Base-by-base conservation (phyloP, 2,888 invertebrate species). In the Troilus luridus region DNA sequence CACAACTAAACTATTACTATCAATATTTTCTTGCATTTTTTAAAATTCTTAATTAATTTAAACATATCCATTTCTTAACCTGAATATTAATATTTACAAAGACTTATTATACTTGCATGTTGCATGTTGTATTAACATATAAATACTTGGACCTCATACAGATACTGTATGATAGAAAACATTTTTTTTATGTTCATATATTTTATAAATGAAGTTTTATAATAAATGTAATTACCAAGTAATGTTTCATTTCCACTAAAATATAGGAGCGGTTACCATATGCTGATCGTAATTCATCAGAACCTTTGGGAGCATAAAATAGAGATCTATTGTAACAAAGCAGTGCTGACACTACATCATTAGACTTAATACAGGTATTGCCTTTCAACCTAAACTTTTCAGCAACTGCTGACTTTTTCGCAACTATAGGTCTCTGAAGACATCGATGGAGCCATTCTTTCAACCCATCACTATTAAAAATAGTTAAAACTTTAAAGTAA, bases 251-350 rank as follows among this genome's bases (percentile, higher is more conserved):
- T 92, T 95, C 95, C 93, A 96, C 95, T 88, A 96, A 94, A 14
- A 96, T 95, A 27, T 96, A 97, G 19, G 97, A 97, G 93, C 97
- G 95, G 93, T 97, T 97, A 0, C 96, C 96, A 90, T 96, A 94
- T 0, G 96, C 96, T 88, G 96, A 93, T 0, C 96, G 94, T 93
- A 96, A 95, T 94, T 96, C 95, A 19, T 95, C 94, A 88, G 95
- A 95, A 60, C 95, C 94, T 64, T 95, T 94, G 21, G 94, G 94
- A 10, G 97, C 96, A 85, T 85, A 85, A 93, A 95, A 93, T 17
- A 96, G 95, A 94, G 96, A 96, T 93, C 95, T 95, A 0, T 96
- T 95, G 93, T 97, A 97, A 88, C 95, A 95, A 91, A 94, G 93
- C 91, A 96, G 94, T 54, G 93, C 91, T 91, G 94, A 21, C 10